Conservation (phyloP, 2,888 invertebrate species). For the Bunonema sp. region DNA sequence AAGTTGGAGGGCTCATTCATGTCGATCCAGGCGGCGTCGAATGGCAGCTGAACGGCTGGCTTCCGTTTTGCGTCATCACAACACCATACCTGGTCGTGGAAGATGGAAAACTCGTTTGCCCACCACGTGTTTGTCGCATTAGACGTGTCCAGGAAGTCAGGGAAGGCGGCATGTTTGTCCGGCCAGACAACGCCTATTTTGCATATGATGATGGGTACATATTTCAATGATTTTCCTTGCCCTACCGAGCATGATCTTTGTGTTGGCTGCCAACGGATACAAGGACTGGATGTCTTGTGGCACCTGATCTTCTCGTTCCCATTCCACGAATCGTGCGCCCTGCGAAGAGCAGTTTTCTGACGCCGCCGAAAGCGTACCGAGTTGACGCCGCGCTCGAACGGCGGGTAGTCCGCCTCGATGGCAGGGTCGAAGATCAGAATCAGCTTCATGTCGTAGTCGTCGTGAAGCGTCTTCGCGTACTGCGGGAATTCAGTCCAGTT, state of each 20-base stretch:
- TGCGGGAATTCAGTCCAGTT: constrained; percentile 22
- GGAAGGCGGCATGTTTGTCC: constrained; percentile 33
- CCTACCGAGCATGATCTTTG: constrained; percentile 24
- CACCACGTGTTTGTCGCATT: constrained; percentile 32
- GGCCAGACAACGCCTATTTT: constrained; percentile 27
- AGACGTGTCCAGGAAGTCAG: constrained; percentile 34
- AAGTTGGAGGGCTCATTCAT: constrained; percentile 81
- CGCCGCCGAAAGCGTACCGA: no score
- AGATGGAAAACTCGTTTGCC: constrained; percentile 26
- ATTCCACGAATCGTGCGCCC: constrained; percentile 29
- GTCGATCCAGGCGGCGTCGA: constrained; percentile 74
- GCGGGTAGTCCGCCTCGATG: constrained; percentile 23
- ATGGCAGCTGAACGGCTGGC: constrained; percentile 49
- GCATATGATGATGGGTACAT: not conserved
- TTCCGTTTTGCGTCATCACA: constrained; percentile 1
- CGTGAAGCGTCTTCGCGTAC: constrained; percentile 23
- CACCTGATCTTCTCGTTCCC: constrained; percentile 25
- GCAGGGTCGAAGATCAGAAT: constrained; percentile 40
- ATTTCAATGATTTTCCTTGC: not conserved
- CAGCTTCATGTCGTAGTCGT: constrained; percentile 21
- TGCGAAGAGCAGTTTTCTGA: no score
- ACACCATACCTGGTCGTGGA: constrained; percentile 13
- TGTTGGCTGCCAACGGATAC: constrained; percentile 6
- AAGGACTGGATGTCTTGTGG: constrained; percentile 17
- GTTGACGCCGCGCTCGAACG: constrained; percentile 22